Evolutionary conservation across 2,888 invertebrate genomes (phyloP).

Genomic region (Galerucella nymphaeae): DNA sequence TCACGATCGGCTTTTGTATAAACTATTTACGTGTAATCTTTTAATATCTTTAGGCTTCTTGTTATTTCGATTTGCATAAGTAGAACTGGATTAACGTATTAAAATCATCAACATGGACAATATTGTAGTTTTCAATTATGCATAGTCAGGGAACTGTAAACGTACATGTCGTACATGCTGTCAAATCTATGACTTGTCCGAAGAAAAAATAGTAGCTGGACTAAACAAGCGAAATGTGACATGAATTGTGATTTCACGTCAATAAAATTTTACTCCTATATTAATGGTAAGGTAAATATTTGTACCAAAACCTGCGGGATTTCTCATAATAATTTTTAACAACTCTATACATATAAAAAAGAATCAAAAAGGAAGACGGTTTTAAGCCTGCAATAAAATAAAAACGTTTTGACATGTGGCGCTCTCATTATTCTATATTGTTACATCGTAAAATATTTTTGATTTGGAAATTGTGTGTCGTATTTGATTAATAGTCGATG

Average conservation of each 20-base stretch:
- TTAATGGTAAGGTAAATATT: constrained; percentile 1
- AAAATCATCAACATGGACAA: neutral
- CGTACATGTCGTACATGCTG: too few relatives aligned
- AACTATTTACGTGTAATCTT: constrained; percentile 14
- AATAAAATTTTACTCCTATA: neutral
- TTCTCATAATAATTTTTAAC: constrained; percentile 7
- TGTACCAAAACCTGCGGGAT: constrained; percentile 9
- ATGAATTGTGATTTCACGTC: neutral
- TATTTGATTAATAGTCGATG: constrained; percentile 22
- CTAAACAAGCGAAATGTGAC: too few relatives aligned
- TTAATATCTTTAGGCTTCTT: constrained; percentile 17
- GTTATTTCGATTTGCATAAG: constrained; percentile 5
- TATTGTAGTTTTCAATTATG: neutral
- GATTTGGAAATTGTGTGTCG: constrained; percentile 29
- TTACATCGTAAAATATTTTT: constrained; percentile 22
- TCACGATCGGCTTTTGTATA: constrained; percentile 6
- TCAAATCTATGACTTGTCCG: too few relatives aligned
- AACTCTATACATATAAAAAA: constrained; percentile 1
- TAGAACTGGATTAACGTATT: constrained; percentile 1
- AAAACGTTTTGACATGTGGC: constrained; percentile 22
- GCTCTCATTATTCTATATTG: constrained; percentile 12
- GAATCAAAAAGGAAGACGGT: neutral
- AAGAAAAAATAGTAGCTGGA: too few relatives aligned
- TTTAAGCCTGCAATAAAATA: constrained; percentile 2
- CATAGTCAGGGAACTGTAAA: too few relatives aligned